A percentile compares a stretch with the other conserved stretches of the same genome.
Evolutionary conservation across 2,888 invertebrate species (phyloP).

Genomic region (Anticlea derivata): DNA sequence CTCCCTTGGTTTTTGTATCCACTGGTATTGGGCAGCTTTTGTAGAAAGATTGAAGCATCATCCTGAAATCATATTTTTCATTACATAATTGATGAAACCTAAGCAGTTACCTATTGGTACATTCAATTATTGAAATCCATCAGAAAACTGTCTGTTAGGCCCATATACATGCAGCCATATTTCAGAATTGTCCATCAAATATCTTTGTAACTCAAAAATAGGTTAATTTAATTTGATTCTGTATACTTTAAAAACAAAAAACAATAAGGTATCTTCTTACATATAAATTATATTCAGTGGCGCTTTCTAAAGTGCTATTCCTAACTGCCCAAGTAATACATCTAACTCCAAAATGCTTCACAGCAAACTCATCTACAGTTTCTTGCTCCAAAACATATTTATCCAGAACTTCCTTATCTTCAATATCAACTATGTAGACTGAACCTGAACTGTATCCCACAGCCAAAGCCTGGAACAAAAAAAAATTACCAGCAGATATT

Average conservation of each 20-base stretch:
- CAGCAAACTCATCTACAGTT: constrained; percentile 68
- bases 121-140: too few relatives aligned
- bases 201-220: too few relatives aligned
- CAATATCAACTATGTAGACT: constrained; percentile 91
- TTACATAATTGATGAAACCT: not conserved
- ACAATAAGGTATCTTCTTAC: constrained; percentile 46
- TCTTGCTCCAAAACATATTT: constrained; percentile 77
- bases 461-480: constrained; percentile 83
- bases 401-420: constrained; percentile 92
- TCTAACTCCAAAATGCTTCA: constrained; percentile 85
- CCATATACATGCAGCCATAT: too few relatives aligned
- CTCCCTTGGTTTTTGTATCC: constrained; percentile 77
- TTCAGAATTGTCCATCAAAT: too few relatives aligned
- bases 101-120: too few relatives aligned
- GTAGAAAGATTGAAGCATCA: constrained; percentile 81
- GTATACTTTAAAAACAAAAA: not conserved
- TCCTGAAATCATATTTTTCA: constrained; percentile 55
- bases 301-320: constrained; percentile 70
- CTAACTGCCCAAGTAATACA: constrained; percentile 89
- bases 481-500: not conserved
- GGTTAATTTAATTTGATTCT: too few relatives aligned
- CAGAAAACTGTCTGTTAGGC: too few relatives aligned
- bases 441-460: constrained; percentile 88
- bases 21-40: constrained; percentile 81
- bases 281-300: constrained; percentile 73